A percentile compares a stretch with the other conserved stretches of the same genome.
Conservation (phyloP, 2,888 invertebrate genomes). For the Sicus ferrugineus region DNA sequence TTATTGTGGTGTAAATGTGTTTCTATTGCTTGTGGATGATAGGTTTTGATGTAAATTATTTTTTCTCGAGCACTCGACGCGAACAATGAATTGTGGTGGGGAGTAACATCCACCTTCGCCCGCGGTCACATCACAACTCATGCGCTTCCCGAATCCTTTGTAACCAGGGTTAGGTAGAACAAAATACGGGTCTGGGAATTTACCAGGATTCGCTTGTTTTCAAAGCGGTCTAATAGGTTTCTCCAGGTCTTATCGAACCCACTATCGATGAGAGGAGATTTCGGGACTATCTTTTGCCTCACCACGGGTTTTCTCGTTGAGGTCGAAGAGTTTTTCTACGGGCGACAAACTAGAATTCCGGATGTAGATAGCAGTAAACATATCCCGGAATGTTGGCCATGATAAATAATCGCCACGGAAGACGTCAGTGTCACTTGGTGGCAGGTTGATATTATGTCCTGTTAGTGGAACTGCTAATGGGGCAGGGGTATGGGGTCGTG, state of each 20-base stretch:
- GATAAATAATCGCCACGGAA: conserved; percentile 2
- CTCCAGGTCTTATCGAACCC: background rate
- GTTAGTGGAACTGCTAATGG: conserved; percentile 27
- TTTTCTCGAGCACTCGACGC: no score
- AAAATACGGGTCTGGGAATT: background rate
- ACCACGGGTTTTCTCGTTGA: background rate
- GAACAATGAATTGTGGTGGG: no score
- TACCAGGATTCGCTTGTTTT: background rate
- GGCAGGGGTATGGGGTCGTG: background rate
- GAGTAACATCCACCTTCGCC: no score
- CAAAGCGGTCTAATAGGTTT: conserved; percentile 6
- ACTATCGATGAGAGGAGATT: background rate
- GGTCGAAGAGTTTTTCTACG: background rate
- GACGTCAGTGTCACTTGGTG: background rate
- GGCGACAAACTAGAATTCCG: background rate
- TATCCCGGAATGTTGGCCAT: conserved; percentile 11
- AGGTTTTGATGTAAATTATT: background rate
- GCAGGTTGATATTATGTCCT: background rate
- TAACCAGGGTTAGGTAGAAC: background rate
- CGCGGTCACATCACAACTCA: no score
- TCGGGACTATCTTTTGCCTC: background rate
- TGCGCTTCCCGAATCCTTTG: background rate
- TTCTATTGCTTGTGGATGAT: no score
- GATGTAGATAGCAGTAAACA: conserved; percentile 12
- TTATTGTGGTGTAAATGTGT: no score